phyloP scores from a whole-genome alignment of 2,888 invertebrate genomes.

The Dermolepida albohirtum region DNA sequence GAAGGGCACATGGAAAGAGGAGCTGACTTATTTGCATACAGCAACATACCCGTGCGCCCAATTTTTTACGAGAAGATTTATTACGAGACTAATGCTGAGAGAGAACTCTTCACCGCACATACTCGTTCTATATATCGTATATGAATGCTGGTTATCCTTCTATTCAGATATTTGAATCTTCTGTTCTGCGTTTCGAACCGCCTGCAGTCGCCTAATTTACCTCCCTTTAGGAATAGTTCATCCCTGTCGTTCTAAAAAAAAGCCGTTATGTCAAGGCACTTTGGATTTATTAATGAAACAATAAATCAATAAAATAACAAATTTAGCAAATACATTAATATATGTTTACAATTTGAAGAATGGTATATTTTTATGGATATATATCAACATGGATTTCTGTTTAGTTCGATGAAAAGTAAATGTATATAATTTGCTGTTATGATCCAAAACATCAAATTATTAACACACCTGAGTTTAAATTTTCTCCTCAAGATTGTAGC shows the following conservation, averaged over 20 bases:
- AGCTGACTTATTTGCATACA: conserved; percentile 65
- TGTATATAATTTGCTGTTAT: no score
- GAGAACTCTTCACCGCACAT: conserved; percentile 50
- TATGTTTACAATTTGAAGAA: no score
- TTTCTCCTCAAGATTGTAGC: no score
- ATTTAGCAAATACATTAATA: background rate
- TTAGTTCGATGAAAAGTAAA: no score
- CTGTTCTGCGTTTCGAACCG: conserved; percentile 9
- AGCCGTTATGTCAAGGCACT: background rate
- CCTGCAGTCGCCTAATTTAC: conserved; percentile 11
- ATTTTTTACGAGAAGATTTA: conserved; percentile 64
- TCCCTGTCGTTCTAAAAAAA: conserved; percentile 1
- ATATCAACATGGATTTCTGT: no score
- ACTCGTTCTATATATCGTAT: conserved; percentile 4
- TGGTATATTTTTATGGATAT: no score
- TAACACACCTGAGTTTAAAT: no score
- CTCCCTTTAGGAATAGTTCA: conserved; percentile 13
- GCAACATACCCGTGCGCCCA: conserved; percentile 61
- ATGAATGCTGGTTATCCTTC: conserved; percentile 1
- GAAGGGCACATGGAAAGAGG: conserved; percentile 50
- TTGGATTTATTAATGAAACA: conserved; percentile 20
- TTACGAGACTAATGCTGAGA: conserved; percentile 63
- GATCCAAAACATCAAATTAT: no score
- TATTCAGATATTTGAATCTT: conserved; percentile 18
- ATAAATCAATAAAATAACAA: no score